Evolutionary conservation across 2,113 vertebrate species (phyloP), one percentile per base, ranked within the genome.

Genomic region (Leptobrachium leishanense): DNA sequence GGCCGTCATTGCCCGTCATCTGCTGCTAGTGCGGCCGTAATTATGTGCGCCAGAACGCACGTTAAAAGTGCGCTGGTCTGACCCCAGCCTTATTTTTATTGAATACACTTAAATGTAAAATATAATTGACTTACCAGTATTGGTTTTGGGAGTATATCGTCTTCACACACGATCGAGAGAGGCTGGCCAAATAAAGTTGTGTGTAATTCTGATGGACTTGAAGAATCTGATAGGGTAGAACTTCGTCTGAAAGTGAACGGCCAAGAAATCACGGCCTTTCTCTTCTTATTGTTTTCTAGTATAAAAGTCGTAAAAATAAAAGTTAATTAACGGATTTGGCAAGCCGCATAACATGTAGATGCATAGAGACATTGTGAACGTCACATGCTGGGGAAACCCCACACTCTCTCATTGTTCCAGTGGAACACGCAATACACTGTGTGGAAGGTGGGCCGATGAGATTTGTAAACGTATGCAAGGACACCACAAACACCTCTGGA

Each of bases 101-200:
- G 20, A 31, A 31, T 31, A 31, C 20, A 31, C 8, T 8, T 50
- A 50, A 50, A 50, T 5, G 46, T 50, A 50, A 50, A 1, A 50
- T 5, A 50, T 50, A 50, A 5, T 50, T 11, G 44, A 2, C 92
- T 83, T 89, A 98, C 98, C 85, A 90, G 88, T 67, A 99, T 85
- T 8, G 95, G 90, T 43, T 93, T 93, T 10, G 97, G 96, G n/a
- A 97, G 92, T 0, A 83, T 89, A 72, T 88, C 75, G 12, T 93
- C 91, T 0, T 88, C 86, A 53, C 94, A 96, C 81, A 95, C 87
- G 10, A 88, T 76, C 63, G 90, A 84, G 73, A 99, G 90, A 31
- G 93, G 91, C 79, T 92, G 94, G 72, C 95, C 94, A 85, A 98
- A 99, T 44, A 99, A 86, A 40, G 89, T 74, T 0, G 83, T 83